Evolutionary conservation across 2,113 vertebrate genomes (phyloP).

Genomic region (Hydrochoerus hydrochaeris): DNA sequence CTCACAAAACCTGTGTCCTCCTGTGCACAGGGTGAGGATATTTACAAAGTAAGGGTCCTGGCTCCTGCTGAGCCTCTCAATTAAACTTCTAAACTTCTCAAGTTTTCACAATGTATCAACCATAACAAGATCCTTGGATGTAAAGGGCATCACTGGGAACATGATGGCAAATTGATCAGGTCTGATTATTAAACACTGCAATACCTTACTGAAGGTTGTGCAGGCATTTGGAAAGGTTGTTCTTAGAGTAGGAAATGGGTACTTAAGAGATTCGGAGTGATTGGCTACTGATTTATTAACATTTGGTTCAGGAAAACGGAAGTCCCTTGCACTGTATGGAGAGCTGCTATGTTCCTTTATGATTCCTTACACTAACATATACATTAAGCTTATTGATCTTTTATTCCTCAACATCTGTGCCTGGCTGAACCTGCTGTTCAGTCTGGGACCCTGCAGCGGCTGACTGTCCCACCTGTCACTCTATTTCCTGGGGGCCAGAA

Average conservation of each 20-base stretch:
- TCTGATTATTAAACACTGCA: background rate
- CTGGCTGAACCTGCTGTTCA: fast-evolving
- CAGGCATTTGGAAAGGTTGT: background rate
- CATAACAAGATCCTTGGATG: background rate
- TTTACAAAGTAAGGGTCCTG: too few relatives aligned
- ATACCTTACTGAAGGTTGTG: fast-evolving
- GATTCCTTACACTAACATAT: background rate
- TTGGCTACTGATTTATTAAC: background rate
- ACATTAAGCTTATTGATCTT: background rate
- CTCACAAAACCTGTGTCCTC: too few relatives aligned
- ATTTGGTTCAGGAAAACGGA: background rate
- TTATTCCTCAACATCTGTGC: background rate
- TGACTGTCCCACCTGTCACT: background rate
- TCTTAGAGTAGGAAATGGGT: background rate
- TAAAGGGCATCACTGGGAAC: too few relatives aligned
- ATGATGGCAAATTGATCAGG: background rate
- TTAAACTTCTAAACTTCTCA: too few relatives aligned
- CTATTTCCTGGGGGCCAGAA: fast-evolving
- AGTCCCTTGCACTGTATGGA: background rate
- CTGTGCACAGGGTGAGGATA: too few relatives aligned
- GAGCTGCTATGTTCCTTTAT: background rate
- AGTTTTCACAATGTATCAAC: too few relatives aligned
- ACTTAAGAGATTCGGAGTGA: background rate
- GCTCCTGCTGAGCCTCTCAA: too few relatives aligned
- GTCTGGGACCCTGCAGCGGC: too few relatives aligned